Base-by-base conservation (phyloP, 2,113 vertebrate species). In the Glareola pratincola region DNA sequence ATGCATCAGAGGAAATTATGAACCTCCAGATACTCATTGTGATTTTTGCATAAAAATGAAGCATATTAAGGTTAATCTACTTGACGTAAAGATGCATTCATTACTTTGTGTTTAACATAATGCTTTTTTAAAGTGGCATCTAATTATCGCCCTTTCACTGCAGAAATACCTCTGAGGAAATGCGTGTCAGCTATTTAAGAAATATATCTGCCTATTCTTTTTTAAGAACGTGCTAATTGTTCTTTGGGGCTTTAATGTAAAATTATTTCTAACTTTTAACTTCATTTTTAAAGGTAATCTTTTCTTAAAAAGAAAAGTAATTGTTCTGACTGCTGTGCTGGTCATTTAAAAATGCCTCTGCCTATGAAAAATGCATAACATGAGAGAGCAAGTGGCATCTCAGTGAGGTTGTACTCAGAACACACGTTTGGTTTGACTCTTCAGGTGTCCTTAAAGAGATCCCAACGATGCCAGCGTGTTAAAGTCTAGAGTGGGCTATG, bases 1-100 rank as follows among this genome's bases (percentile, higher is more conserved):
- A 81, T 47, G 64, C 53, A 72, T 69, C 57, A 80, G 54, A 90
- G 43, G 50, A 94, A 90, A 79, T 77, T 5, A 81, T 75, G 71
- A 82, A 43, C 39, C 73, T 69, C 88, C 22, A 92, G 74, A 87
- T 54, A 92, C 54, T 86, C 56, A 66, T 24, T 71, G 54, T 75
- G 48, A 48, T 95, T 88, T 83, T 78, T 96, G 32, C 69, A 79
- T 81, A 39, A 90, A 78, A 57, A 75, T 82, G 79, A 94, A 74
- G n/a, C 75, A 63, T 75, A 85, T 51, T 90, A 85, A 90, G 9
- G 64, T 77, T 94, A 81, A 77, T 92, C 63, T 92, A 37, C 50
- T 77, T 86, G 68, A 85, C 0, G 0, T 32, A 73, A 90, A 73
- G 67, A 71, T 91, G 75, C 30, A 74, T 86, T 86, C 18, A 83